phyloP scores from a whole-genome alignment of 1,140 invertebrate genomes.

The Saccostrea cuccullata region DNA sequence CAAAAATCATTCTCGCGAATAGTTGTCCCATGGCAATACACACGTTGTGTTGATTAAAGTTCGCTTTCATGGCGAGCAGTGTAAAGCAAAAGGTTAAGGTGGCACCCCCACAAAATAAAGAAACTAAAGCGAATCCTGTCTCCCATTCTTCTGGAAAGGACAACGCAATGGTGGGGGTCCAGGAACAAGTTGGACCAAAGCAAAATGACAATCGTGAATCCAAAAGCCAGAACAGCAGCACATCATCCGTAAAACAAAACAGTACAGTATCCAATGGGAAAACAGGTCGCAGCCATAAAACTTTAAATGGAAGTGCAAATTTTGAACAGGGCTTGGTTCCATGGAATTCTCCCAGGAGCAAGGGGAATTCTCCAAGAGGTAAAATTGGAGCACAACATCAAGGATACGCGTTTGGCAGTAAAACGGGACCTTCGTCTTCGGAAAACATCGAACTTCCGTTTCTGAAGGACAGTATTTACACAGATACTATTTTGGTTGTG shows the following conservation, averaged over 20 bases:
- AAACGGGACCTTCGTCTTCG: not conserved
- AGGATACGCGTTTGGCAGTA: not conserved
- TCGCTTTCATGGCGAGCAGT: not conserved
- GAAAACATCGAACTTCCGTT: not conserved
- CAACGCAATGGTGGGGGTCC: not conserved
- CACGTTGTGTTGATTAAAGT: not conserved
- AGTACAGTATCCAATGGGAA: not conserved
- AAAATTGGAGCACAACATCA: not conserved
- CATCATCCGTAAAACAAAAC: not conserved
- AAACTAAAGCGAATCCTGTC: not conserved
- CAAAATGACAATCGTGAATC: not conserved
- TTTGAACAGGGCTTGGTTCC: not conserved
- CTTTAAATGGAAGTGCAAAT: not conserved
- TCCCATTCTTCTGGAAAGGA: not conserved
- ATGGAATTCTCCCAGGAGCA: not conserved
- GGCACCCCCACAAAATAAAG: not conserved
- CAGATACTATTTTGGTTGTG: constrained; percentile 15
- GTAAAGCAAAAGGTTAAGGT: not conserved
- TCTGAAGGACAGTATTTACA: constrained; percentile 18
- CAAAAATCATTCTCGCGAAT: not conserved
- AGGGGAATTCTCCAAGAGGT: not conserved
- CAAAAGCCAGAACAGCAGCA: not conserved
- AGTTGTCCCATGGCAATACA: constrained; percentile 28
- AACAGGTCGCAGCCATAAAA: not conserved
- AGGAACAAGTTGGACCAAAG: not conserved